Conservation (phyloP, 2,113 vertebrate genomes). For the Aythya baeri region DNA sequence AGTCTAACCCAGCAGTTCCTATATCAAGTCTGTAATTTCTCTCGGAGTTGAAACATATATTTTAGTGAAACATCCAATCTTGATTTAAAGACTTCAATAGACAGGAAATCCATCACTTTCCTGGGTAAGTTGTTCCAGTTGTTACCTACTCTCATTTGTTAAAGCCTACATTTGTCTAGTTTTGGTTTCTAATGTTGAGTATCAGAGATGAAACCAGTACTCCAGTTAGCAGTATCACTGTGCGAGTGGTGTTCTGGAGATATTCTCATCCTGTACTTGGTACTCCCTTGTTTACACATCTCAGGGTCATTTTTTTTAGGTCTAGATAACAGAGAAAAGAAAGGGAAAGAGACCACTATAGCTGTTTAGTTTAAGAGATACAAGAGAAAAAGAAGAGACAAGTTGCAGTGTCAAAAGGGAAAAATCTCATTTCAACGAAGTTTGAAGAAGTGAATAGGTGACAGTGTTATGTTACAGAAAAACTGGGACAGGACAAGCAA, state of each 20-base stretch:
- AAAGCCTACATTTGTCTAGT: slow-evolving; percentile 4
- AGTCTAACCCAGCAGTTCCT: background rate
- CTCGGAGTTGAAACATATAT: background rate
- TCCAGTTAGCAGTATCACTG: background rate
- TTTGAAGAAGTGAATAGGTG: background rate
- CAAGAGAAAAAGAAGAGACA: background rate
- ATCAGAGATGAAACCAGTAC: background rate
- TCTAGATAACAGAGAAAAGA: background rate
- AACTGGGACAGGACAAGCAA: background rate
- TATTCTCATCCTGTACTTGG: background rate
- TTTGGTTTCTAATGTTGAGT: background rate
- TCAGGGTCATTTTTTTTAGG: background rate
- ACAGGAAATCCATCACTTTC: slow-evolving; percentile 45
- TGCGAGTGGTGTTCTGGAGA: background rate
- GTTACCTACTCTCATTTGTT: slow-evolving; percentile 25
- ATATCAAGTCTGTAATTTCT: background rate
- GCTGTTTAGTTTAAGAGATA: background rate
- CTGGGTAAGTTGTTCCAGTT: background rate
- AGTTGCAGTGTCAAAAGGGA: background rate
- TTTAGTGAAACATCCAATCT: slow-evolving; percentile 31
- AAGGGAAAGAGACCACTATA: background rate
- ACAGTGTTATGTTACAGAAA: background rate
- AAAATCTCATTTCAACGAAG: background rate
- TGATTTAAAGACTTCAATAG: slow-evolving; percentile 26
- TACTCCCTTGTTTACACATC: background rate